Conservation (phyloP, 2,888 invertebrate species). For the Amblyjoppa proteus region DNA sequence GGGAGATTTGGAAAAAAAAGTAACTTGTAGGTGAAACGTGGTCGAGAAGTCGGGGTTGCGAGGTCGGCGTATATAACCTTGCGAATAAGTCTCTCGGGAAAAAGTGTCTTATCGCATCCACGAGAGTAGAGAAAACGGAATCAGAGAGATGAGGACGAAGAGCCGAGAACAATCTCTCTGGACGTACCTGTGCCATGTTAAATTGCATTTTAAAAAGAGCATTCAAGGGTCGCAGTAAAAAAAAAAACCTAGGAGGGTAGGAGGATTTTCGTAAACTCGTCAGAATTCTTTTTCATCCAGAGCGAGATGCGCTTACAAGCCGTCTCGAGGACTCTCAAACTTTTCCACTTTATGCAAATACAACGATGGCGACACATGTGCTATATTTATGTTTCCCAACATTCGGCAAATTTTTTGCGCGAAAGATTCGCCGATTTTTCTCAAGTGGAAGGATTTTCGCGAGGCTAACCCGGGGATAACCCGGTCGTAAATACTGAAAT, state of each 20-base stretch:
- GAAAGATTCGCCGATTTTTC: neutral
- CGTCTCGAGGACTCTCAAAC: conserved; percentile 28
- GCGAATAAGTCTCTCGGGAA: neutral
- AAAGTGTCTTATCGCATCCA: conserved; percentile 2
- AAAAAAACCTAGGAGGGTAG: neutral
- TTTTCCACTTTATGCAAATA: conserved; percentile 22
- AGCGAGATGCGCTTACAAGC: neutral
- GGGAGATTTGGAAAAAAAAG: neutral
- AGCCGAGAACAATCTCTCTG: neutral
- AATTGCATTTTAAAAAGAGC: conserved; percentile 29
- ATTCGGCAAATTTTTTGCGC: neutral
- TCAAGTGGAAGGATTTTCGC: neutral
- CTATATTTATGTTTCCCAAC: neutral
- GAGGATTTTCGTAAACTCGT: conserved; percentile 4
- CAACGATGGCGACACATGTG: neutral
- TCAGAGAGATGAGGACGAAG: neutral
- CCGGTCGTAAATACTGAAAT: neutral
- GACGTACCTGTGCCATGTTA: neutral
- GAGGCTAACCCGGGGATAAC: neutral
- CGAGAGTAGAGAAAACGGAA: neutral
- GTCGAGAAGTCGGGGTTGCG: neutral
- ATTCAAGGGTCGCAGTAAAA: neutral
- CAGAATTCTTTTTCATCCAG: conserved; percentile 1
- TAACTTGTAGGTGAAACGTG: conserved; percentile 2
- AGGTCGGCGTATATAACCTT: conserved; percentile 8